phyloP scores from a whole-genome alignment of 2,888 invertebrate genomes.

The Atethmia centrago region DNA sequence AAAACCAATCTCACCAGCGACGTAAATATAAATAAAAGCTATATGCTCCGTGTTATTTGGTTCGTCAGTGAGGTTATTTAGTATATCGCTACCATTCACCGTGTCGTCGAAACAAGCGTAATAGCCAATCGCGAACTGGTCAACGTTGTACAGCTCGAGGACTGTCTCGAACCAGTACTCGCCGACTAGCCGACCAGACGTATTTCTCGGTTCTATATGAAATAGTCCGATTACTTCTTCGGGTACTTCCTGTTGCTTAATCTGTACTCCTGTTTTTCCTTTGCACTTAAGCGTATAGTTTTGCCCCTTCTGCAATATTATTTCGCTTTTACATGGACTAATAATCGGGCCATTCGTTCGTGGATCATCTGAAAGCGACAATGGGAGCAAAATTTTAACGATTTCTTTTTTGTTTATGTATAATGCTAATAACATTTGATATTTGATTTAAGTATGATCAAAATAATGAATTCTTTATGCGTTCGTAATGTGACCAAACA shows the following conservation, averaged over 20 bases:
- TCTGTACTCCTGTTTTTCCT: conserved; percentile 76
- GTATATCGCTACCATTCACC: conserved; percentile 75
- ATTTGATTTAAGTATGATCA: conserved; percentile 14
- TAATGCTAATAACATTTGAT: conserved; percentile 13
- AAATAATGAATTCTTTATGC: neutral
- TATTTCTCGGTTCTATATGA: conserved; percentile 54
- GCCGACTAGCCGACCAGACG: conserved; percentile 58
- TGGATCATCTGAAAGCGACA: conserved; percentile 84
- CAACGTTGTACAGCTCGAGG: conserved; percentile 85
- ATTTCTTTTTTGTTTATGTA: neutral
- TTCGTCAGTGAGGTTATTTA: conserved; percentile 79
- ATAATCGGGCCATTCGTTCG: conserved; percentile 80
- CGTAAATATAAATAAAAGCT: conserved; percentile 85
- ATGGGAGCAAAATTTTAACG: conserved; percentile 47
- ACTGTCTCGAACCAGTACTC: conserved; percentile 83
- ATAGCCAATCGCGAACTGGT: conserved; percentile 87
- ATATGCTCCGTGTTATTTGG: conserved; percentile 80
- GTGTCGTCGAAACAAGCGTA: conserved; percentile 89
- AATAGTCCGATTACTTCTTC: conserved; percentile 78
- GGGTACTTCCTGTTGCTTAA: conserved; percentile 82
- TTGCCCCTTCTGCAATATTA: conserved; percentile 82
- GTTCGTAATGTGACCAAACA: neutral
- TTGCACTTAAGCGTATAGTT: conserved; percentile 83
- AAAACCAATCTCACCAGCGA: conserved; percentile 82
- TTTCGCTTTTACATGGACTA: conserved; percentile 78